Base-by-base conservation (phyloP, 2,797 vertebrate species). In the Centroberyx gerrardi region DNA sequence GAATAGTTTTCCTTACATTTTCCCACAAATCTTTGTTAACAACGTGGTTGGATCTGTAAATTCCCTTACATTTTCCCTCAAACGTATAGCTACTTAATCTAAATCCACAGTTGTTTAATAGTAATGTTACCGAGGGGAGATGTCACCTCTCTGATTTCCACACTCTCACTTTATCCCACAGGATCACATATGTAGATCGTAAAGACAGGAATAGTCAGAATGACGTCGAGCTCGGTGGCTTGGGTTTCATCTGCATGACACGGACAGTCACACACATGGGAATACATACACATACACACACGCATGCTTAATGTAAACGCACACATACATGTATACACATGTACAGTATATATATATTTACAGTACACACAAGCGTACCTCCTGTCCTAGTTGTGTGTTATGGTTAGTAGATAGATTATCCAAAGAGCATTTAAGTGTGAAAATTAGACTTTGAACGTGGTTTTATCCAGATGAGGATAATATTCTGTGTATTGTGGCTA, bases 191-290 rank as follows among this genome's bases (percentile, higher is more conserved):
- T 68, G 72, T 31, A 33, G 77, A 70, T 42, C 38, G 49, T 65
- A 66, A 81, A 74, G 58, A 86, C 77, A 63, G 60, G 75, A 90
- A 90, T 90, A 88, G 77, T 40, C 33, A 0, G 71, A 48, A 70
- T 84, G 88, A 90, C 58, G 59, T 86, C 17, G 3, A 53, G 36
- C 82, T 52, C 44, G 36, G 58, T 36, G 66, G 85, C 70, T 89
- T 77, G 60, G 56, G 76, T 92, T 87, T 88, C 84, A 87, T 78
- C 54, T 78, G 58, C 72, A 59, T 52, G 65, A 78, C 74, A 74
- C 55, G 52, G 64, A 40, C 22, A 40, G 49, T 62, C n/a, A 59
- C 68, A 59, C 28, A 15, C 5, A 59, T 52, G 17, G 2, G 15
- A 72, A 78, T 52, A 72, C 70, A 78, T 10, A 68, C 67, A 38